These are phyloP conservation scores for Subanguina moxae DNA, from an alignment of 1,140 invertebrate species.

Conservation along the genomic window DNA sequence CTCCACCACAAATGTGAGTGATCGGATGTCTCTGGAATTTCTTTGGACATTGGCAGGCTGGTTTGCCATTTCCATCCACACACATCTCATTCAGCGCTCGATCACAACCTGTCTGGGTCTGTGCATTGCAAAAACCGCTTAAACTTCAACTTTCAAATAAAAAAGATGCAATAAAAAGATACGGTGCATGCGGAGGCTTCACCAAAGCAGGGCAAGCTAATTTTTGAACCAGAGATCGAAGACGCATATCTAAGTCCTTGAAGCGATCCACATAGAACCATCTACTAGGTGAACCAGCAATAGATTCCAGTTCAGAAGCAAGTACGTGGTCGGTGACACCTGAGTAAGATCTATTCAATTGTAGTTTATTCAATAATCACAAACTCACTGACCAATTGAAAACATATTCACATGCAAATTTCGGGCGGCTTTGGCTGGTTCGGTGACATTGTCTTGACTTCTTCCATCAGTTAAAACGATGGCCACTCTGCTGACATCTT, in stretches of 20 bases:
- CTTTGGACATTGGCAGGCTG: slow-evolving; percentile 49
- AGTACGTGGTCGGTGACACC: slow-evolving; percentile 58
- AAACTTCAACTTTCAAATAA: background rate
- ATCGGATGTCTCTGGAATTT: slow-evolving; percentile 53
- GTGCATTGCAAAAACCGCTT: slow-evolving; percentile 38
- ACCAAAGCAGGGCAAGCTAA: slow-evolving; percentile 51
- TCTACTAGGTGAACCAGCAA: slow-evolving; percentile 55
- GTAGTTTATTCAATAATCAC: background rate
- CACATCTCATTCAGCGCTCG: slow-evolving; percentile 55
- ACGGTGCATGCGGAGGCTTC: slow-evolving; percentile 11
- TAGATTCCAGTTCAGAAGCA: slow-evolving; percentile 54
- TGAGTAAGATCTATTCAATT: background rate
- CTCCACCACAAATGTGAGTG: slow-evolving; percentile 55
- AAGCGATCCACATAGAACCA: slow-evolving; percentile 60
- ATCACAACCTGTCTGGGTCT: slow-evolving; percentile 58
- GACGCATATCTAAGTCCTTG: slow-evolving; percentile 58
- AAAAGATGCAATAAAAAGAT: no score
- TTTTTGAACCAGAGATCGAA: slow-evolving; percentile 57
- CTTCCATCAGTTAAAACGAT: slow-evolving; percentile 58
- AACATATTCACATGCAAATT: slow-evolving; percentile 56
- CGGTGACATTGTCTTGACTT: slow-evolving; percentile 59
- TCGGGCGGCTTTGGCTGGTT: slow-evolving; percentile 51
- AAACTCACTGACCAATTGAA: slow-evolving; percentile 39
- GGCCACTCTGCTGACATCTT: slow-evolving; percentile 53
- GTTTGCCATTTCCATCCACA: slow-evolving; percentile 35